Conservation (phyloP, 2,888 invertebrate species). For the Troilus luridus region DNA sequence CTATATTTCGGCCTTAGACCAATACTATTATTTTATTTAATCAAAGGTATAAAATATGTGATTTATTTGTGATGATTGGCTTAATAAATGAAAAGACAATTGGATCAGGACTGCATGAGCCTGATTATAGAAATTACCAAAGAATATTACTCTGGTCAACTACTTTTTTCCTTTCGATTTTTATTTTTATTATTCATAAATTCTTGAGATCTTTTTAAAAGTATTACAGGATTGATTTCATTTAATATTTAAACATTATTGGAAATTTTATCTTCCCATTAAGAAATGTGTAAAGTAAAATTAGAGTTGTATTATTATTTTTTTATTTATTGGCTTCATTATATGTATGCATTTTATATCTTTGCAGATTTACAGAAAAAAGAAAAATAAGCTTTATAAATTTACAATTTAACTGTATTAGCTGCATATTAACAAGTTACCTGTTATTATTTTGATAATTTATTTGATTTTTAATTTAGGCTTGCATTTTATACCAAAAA, state of each 20-base stretch:
- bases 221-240: not conserved
- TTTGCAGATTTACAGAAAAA: not conserved
- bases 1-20: slow-evolving; percentile 1
- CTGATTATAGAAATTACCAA: slow-evolving; percentile 20
- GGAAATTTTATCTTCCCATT: not conserved
- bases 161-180: not conserved
- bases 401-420: not conserved
- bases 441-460: not conserved
- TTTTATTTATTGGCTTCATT: not conserved
- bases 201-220: slow-evolving; percentile 4
- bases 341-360: not conserved
- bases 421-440: slow-evolving; percentile 17
- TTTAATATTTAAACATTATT: not conserved
- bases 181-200: not conserved
- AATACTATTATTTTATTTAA: not conserved
- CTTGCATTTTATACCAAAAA: slow-evolving; percentile 26
- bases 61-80: slow-evolving; percentile 34
- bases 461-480: slow-evolving; percentile 2
- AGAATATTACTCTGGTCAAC: slow-evolving; percentile 27
- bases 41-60: slow-evolving; percentile 33
- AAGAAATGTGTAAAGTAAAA: not conserved
- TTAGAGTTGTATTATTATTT: not conserved
- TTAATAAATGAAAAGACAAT: slow-evolving; percentile 10
- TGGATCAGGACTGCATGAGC: not conserved
- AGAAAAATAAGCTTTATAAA: not conserved